phyloP scores from a whole-genome alignment of 2,888 invertebrate species.

The Pristionchus exspectatus region DNA sequence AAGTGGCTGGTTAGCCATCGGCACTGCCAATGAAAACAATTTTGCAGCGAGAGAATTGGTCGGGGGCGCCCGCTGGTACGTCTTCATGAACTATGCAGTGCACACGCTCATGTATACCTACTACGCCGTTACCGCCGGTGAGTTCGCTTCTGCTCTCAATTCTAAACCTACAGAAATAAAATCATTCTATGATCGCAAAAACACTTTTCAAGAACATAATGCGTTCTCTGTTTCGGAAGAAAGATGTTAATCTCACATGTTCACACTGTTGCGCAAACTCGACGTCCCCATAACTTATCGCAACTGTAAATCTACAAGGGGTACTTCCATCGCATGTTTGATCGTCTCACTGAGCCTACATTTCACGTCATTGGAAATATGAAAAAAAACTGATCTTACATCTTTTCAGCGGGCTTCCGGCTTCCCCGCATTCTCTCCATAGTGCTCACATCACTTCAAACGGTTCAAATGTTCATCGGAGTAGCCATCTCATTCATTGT shows the following conservation, averaged over 20 bases:
- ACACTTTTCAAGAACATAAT: no score
- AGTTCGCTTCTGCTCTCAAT: no score
- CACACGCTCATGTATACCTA: slow-evolving; percentile 35
- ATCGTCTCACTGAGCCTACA: neutral
- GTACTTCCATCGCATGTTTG: no score
- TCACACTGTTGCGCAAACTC: neutral
- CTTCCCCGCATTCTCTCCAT: slow-evolving; percentile 67
- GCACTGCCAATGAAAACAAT: no score
- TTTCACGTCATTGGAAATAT: neutral
- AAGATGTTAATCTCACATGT: neutral
- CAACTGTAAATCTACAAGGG: neutral
- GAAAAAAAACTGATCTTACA: neutral
- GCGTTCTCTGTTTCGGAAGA: neutral
- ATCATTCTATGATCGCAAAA: no score
- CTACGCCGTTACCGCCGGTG: neutral
- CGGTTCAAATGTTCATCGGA: slow-evolving; percentile 76
- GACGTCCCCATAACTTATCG: neutral
- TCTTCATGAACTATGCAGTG: slow-evolving; percentile 10
- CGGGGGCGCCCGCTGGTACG: neutral
- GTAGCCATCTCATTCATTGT: slow-evolving; percentile 73
- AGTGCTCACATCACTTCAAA: slow-evolving; percentile 75
- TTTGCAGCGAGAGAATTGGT: neutral
- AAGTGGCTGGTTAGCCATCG: no score
- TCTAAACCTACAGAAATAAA: no score
- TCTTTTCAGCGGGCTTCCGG: slow-evolving; percentile 60